These are phyloP conservation scores for Cygnus olor DNA, from an alignment of 2,797 vertebrate species.

Conservation along the genomic window DNA sequence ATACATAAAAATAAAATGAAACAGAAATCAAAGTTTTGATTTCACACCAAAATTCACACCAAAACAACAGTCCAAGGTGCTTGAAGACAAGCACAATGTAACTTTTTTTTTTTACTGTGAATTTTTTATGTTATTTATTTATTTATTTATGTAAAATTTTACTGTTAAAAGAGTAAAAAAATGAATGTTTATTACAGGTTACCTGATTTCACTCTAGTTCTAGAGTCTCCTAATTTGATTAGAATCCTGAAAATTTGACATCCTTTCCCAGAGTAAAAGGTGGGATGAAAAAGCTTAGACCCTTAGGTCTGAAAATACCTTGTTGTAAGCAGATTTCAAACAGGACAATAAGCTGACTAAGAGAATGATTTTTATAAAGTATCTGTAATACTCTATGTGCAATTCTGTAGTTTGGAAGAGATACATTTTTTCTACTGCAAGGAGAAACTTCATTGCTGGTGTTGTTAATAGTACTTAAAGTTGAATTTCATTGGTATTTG, in stretches of 20 bases:
- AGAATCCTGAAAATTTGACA: not conserved
- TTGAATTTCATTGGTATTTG: not conserved
- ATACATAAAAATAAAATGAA: no score
- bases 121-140: no score
- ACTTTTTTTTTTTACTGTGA: no score
- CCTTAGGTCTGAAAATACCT: not conserved
- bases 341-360: not conserved
- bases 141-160: no score
- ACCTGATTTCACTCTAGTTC: not conserved
- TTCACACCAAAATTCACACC: not conserved
- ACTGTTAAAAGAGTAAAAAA: no score
- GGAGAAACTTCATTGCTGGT: not conserved
- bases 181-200: not conserved
- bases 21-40: no score
- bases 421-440: not conserved
- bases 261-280: not conserved
- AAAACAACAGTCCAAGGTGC: not conserved
- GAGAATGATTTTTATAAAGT: not conserved
- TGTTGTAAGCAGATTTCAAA: not conserved
- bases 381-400: not conserved
- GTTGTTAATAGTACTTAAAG: not conserved
- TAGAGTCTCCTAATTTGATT: not conserved
- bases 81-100: not conserved
- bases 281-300: not conserved
- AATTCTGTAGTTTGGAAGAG: not conserved